These are phyloP conservation scores for Acrobasis suavella DNA, from an alignment of 2,888 invertebrate genomes.

Conservation along the genomic window DNA sequence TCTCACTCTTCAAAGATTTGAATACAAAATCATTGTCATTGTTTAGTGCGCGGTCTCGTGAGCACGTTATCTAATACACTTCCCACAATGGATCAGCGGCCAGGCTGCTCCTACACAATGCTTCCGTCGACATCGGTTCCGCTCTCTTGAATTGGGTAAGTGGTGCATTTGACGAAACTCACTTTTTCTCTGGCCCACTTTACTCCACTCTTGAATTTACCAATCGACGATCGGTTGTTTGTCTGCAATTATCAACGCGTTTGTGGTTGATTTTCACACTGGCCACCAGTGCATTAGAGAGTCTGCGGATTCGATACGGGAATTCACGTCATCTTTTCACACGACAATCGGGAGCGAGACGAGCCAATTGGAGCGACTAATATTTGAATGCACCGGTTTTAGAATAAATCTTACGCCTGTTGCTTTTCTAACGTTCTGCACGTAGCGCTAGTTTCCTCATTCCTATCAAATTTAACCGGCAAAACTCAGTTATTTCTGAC, in stretches of 20 bases:
- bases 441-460: slow-evolving; percentile 51
- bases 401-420: slow-evolving; percentile 46
- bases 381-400: slow-evolving; percentile 68
- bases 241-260: slow-evolving; percentile 63
- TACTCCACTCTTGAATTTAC: slow-evolving; percentile 51
- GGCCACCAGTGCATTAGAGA: slow-evolving; percentile 59
- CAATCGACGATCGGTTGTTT: slow-evolving; percentile 62
- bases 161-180: slow-evolving; percentile 78
- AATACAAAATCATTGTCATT: slow-evolving; percentile 64
- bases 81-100: slow-evolving; percentile 62
- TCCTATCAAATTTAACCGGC: slow-evolving; percentile 42
- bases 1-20: slow-evolving; percentile 61
- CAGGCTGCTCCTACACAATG: slow-evolving; percentile 62
- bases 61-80: slow-evolving; percentile 72
- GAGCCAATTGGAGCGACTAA: slow-evolving; percentile 73
- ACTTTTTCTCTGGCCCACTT: slow-evolving; percentile 73
- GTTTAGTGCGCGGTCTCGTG: slow-evolving; percentile 66
- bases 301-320: slow-evolving; percentile 55
- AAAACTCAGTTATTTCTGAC: slow-evolving; percentile 20
- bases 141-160: slow-evolving; percentile 79
- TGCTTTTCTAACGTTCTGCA: slow-evolving; percentile 47
- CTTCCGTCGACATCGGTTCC: slow-evolving; percentile 74
- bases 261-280: slow-evolving; percentile 64
- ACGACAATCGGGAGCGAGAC: slow-evolving; percentile 75
- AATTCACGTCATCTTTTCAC: slow-evolving; percentile 67